Evolutionary conservation across 2,797 vertebrate species (phyloP), one percentile per base, ranked within the genome.

Genomic region (Channa striata): DNA sequence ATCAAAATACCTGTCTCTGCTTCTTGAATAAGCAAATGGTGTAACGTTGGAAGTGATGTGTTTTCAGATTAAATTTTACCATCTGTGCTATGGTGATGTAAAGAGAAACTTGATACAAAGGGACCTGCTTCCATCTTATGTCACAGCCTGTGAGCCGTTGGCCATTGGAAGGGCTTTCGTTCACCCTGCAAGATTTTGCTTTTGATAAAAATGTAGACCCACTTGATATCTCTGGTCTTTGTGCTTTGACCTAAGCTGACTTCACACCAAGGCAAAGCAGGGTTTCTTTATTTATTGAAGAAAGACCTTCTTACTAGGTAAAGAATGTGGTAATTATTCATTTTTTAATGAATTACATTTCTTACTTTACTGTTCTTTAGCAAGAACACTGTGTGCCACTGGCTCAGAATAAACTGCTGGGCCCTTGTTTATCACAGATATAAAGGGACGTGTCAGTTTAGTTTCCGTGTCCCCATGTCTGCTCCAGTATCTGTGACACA

Each of bases 141-240:
- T 64, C 33, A 54, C 72, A 52, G 75, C 52, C 40, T 66, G 49
- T 78, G 75, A 77, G 53, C 48, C 44, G 42, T 30, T 76, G 64
- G 54, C 61, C 58, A 75, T 76, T 59, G 51, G 51, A 57, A 61
- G 71, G 79, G 64, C 61, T 71, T 49, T 82, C 59, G 59, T 17
- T 36, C 6, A 12, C 66, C 74, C 59, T 11, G 19, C 12, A 72
- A 88, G 77, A 74, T 64, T 84, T 69, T 59, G 47, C 70, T 78
- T 85, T 77, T 80, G 74, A 81, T 85, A 80, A 83, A 77, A 74
- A 86, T 78, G 88, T 87, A 85, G 78, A 76, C 80, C 44, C 80
- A 47, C 61, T 13, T 36, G 77, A 83, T 60, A 82, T 81, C 77
- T 64, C 44, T 67, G 69, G 71, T 76, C 72, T 74, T 68, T 76